Base-by-base conservation (phyloP, 64 coral and sea anemone species). In the Montipora cactus region DNA sequence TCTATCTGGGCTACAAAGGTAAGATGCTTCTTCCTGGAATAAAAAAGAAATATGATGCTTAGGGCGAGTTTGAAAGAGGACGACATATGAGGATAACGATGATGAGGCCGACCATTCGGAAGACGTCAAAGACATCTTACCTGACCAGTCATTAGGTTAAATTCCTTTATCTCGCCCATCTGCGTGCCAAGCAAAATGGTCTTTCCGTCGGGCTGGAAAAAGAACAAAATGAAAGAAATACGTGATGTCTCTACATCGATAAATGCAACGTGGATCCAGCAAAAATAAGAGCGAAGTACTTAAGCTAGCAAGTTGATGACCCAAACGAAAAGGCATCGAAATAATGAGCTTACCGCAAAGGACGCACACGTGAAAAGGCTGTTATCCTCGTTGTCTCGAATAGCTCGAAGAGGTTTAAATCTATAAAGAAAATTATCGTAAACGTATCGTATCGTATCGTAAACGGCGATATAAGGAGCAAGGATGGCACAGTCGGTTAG, bases 311-410 rank as follows among this genome's bases (percentile, higher is more conserved):
- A 1, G 37, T 37, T 37, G 37, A 37, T 37, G 37, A 37, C 37
- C 37, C 0, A 16, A 64, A 14, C 9, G 18, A 74, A 8, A 21
- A 44, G 2, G n/a, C 1, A 25, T 11, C 25, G 7, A 44, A 25
- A 19, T 19, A 13, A 3, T 67, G 10, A 76, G 81, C 95, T 68
- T 46, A 98, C 96, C 93, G 92, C 20, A 49, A 98, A 98, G 45
- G 83, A 76, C 7, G 90, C 89, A 89, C 96, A 98, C 3, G 96
- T 98, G 37, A 95, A 98, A 62, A 95, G 76, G 55, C 85, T 98
- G 61, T 88, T 94, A 72, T 98, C 96, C 21, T 98, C 93, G 4
- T 84, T 83, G 37, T 94, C 96, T 79, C 96, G 85, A 13, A 98
- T 57, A 1, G 80, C 92, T 77, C 96, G 89, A 57, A 98, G 73